Conservation (phyloP, 2,797 vertebrate genomes). For the Rachycentron canadum region DNA sequence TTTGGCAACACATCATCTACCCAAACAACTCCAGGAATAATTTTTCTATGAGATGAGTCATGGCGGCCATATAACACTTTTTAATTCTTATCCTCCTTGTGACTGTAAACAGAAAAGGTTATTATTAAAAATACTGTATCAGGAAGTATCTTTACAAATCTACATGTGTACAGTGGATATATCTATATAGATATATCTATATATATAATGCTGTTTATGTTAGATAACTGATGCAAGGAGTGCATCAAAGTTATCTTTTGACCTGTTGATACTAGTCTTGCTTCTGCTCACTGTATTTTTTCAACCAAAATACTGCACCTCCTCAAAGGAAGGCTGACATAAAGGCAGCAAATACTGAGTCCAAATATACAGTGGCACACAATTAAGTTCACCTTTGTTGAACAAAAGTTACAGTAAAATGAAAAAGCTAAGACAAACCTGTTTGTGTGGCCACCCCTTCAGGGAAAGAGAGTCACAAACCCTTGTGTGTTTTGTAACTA, state of each 20-base stretch:
- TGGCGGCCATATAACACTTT: conserved; percentile 15
- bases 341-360: conserved; percentile 55
- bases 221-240: conserved; percentile 33
- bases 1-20: conserved; percentile 33
- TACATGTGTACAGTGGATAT: conserved; percentile 50
- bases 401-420: conserved; percentile 37
- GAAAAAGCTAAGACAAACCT: conserved; percentile 42
- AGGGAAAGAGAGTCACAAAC: conserved; percentile 19
- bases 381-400: conserved; percentile 16
- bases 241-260: conserved; percentile 26
- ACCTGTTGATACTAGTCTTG: conserved; percentile 7
- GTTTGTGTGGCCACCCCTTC: conserved; percentile 17
- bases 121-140: conserved; percentile 35
- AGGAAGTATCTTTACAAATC: conserved; percentile 62
- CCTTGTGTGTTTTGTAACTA: conserved; percentile 40
- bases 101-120: conserved; percentile 32
- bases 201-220: conserved; percentile 32
- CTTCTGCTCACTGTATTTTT: conserved; percentile 15
- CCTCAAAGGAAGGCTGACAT: conserved; percentile 33
- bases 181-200: neutral
- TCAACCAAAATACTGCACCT: conserved; percentile 33
- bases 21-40: neutral
- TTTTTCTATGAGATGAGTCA: conserved; percentile 40
- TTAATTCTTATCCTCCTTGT: conserved; percentile 7
- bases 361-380: conserved; percentile 37